Evolutionary conservation across 2,113 vertebrate genomes (phyloP).

Genomic region (Tragelaphus strepsiceros): DNA sequence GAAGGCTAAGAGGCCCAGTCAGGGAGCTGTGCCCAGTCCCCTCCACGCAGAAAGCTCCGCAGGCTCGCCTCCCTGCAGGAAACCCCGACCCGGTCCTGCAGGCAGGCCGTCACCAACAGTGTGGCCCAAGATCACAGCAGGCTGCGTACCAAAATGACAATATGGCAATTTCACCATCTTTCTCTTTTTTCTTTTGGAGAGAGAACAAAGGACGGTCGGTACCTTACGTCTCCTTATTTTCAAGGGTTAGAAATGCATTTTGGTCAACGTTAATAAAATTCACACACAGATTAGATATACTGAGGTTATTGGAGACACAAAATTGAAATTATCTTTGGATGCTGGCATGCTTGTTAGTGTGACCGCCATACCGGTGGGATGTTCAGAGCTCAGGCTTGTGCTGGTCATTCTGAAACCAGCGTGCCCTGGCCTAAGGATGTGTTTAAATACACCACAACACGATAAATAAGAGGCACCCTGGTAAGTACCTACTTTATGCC

Average conservation of each 20-base stretch:
- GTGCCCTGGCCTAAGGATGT: background rate
- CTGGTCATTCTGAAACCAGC: background rate
- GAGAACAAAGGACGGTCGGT: background rate
- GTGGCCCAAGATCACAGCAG: rapidly evolving
- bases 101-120: background rate
- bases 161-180: background rate
- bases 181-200: background rate
- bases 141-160: background rate
- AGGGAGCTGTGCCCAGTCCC: background rate
- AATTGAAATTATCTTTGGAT: background rate
- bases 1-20: background rate
- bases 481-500: background rate
- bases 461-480: background rate
- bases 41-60: background rate
- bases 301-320: background rate
- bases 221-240: background rate
- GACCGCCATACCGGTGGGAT: rapidly evolving
- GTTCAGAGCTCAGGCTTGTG: background rate
- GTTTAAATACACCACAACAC: no score
- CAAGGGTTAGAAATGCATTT: background rate
- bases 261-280: background rate
- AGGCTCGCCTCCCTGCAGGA: background rate
- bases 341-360: background rate
- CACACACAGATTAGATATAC: background rate
- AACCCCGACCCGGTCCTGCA: rapidly evolving